phyloP scores from a whole-genome alignment of 2,797 vertebrate genomes.

The Anisognathus igniventris region DNA sequence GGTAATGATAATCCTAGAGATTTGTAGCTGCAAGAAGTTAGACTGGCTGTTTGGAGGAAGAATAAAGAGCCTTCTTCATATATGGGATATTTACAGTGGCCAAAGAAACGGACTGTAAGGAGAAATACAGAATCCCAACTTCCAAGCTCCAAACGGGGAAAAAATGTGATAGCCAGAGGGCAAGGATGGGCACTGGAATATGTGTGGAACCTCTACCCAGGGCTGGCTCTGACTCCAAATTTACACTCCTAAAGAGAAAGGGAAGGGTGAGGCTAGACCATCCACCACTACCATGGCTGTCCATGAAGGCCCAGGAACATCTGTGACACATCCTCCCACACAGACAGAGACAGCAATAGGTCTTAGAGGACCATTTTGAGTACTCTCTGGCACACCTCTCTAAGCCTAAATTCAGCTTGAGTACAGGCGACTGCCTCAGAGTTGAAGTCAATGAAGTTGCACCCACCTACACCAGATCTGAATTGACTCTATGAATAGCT shows the following conservation, averaged over 20 bases:
- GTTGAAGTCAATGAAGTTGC: conserved; percentile 66
- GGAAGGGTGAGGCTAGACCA: neutral
- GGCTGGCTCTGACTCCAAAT: neutral
- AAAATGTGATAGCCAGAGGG: neutral
- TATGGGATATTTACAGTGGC: neutral
- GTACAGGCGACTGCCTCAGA: conserved; percentile 55
- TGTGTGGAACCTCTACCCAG: neutral
- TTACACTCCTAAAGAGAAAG: neutral
- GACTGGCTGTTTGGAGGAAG: neutral
- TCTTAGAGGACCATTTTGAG: neutral
- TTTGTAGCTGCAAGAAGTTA: neutral
- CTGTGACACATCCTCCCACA: neutral
- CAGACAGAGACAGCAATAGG: neutral
- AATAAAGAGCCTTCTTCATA: neutral
- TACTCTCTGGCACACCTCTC: neutral
- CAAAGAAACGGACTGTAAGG: accelerated
- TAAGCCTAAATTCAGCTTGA: conserved; percentile 50
- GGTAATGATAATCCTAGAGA: neutral
- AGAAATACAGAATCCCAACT: neutral
- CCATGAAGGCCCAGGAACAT: neutral
- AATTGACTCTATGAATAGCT: conserved; percentile 66
- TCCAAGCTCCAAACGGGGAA: neutral
- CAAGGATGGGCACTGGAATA: neutral
- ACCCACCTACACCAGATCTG: conserved; percentile 66
- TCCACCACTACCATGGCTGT: neutral